Evolutionary conservation across 1,140 invertebrate species (phyloP), one percentile per base, ranked within the genome.

Genomic region (Panagrolaimus sp.): DNA sequence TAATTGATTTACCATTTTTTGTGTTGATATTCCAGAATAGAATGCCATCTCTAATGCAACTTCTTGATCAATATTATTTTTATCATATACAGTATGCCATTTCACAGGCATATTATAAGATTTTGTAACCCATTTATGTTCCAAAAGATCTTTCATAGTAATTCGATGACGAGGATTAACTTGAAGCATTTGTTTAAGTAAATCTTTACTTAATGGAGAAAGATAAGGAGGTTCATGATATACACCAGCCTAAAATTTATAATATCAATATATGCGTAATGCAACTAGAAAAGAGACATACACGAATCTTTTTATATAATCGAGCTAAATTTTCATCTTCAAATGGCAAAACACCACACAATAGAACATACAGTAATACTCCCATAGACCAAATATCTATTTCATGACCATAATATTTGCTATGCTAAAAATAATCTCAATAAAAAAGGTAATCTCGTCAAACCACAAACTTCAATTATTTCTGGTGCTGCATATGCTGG

Each of bases 381-480:
- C 90, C 90, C 87, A 91, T 87, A 72, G 89, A 90, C 90, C 90
- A 91, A 51, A 91, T 87, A 82, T 91, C 90, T 63, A 89, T 88
- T 79, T 85, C 83, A 63, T 83, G 82, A 31, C 87, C 87, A 46
- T 84, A 76, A 73, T 88, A 88, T 31, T 84, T 73, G 63, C 80
- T 81, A 47, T 89, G 87, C 70, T 82, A 67, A 47, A 79, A n/a
- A n/a, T n/a, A n/a, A 65, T 44, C 43, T 27, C 31, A 57, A 25
- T 31, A 16, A 27, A 11, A 45, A 25, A 70, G 25, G 4, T n/a
- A 70, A 9, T 9, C 53, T 4, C 14, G 48, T 13, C 44, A 9
- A 5, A 43, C 53, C 23, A 62, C 66, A n/a, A 13, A 79, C 78
- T 61, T 80, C 82, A 46, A 88, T 86, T 5, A 89, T 75, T 77